Conservation (phyloP, 2,797 vertebrate genomes). For the Alcedo quadribrachys region DNA sequence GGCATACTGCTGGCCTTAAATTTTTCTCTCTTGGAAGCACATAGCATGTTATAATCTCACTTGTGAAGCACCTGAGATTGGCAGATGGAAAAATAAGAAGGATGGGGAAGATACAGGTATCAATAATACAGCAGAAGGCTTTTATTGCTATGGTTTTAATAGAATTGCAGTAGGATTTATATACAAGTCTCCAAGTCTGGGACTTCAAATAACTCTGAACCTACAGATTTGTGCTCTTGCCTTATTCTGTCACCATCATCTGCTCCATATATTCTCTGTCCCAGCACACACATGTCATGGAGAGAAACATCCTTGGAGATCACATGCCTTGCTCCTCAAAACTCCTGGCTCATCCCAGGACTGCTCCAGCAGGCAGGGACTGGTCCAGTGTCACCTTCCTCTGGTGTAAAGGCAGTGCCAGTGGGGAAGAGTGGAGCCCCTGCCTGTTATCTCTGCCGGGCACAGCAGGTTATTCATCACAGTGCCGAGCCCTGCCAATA, state of each 20-base stretch:
- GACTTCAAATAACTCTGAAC: background rate
- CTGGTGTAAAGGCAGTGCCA: background rate
- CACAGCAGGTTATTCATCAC: background rate
- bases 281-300: background rate
- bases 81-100: background rate
- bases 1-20: background rate
- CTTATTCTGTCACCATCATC: background rate
- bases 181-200: background rate
- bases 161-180: background rate
- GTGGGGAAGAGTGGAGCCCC: background rate
- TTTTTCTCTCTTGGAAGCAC: background rate
- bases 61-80: background rate
- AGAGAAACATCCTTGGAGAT: background rate
- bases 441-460: background rate
- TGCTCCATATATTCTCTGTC: background rate
- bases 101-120: background rate
- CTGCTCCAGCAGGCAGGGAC: background rate
- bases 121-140: background rate
- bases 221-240: background rate
- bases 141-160: background rate
- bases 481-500: background rate
- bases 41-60: background rate
- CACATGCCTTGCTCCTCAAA: accelerated
- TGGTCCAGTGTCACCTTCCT: background rate
- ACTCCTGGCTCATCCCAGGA: background rate